A percentile compares a stretch with the other conserved stretches of the same genome.
Conservation (phyloP, 2,113 vertebrate genomes). For the Nannobrachium achirus region DNA sequence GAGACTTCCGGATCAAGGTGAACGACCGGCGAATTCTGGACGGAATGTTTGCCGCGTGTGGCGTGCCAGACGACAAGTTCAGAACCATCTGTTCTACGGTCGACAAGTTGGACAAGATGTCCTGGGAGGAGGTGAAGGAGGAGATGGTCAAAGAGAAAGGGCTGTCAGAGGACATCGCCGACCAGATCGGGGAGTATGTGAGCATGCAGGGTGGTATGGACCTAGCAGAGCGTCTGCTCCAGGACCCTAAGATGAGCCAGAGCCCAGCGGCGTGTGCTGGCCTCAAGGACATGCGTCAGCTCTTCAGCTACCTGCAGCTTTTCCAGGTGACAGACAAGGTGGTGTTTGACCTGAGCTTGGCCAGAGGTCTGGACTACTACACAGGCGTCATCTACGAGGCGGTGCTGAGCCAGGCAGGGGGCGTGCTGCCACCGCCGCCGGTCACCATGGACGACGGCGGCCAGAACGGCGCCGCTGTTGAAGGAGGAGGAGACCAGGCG, state of each 20-base stretch:
- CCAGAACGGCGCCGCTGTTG: slow-evolving; percentile 68
- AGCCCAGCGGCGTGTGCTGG: slow-evolving; percentile 89
- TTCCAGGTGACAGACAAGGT: slow-evolving; percentile 91
- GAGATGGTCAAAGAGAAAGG: slow-evolving; percentile 95
- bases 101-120: slow-evolving; percentile 95
- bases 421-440: slow-evolving; percentile 48
- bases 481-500: slow-evolving; percentile 66
- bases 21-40: slow-evolving; percentile 95
- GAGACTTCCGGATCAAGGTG: slow-evolving; percentile 94
- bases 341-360: slow-evolving; percentile 94
- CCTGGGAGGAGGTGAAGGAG: slow-evolving; percentile 90
- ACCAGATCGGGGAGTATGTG: slow-evolving; percentile 89
- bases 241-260: slow-evolving; percentile 86
- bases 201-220: slow-evolving; percentile 86
- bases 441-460: slow-evolving; percentile 30
- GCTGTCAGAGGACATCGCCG: slow-evolving; percentile 84
- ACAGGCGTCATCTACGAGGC: slow-evolving; percentile 95
- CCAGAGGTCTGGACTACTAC: slow-evolving; percentile 95
- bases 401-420: slow-evolving; percentile 76
- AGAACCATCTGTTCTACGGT: slow-evolving; percentile 94
- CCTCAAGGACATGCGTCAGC: slow-evolving; percentile 88
- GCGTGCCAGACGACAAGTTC: slow-evolving; percentile 93
- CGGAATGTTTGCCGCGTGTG: slow-evolving; percentile 94
- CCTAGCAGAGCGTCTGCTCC: slow-evolving; percentile 85
- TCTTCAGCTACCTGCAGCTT: slow-evolving; percentile 89